Base-by-base conservation (phyloP, 2,888 invertebrate species). In the Podotricha telesiphe region DNA sequence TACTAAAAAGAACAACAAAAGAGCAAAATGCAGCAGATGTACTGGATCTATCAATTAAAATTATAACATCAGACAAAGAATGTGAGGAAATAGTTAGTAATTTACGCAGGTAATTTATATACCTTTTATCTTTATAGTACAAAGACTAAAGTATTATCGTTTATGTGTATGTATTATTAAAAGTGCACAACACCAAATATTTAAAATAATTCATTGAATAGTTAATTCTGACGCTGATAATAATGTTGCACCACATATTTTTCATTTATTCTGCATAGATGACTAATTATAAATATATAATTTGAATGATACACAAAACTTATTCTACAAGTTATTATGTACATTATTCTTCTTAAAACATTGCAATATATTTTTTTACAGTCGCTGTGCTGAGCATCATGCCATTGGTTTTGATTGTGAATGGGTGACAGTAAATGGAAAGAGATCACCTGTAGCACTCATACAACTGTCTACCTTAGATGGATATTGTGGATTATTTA, bases 381-480 rank as follows among this genome's bases (percentile, higher is more conserved):
- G 92, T 69, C 77, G 85, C 68, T 82, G 83, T 79, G 81, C 83
- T 47, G 71, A 80, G 11, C 86, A 93, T 53, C 84, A 84, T 78
- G 94, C 95, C 0, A 80, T 97, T 45, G 97, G 97, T 7, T 95
- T 97, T 80, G 97, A 97, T 81, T 97, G 97, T 83, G 97, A 97
- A 86, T 97, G 97, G 97, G 95, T 96, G 0, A 95, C 95, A 0
- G 87, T 89, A 0, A 91, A 93, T n/a, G 94, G 94, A 0, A 87
- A 84, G 58, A 86, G 94, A 6, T 88, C 93, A 0, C 95, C 95
- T 0, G 94, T 96, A 13, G 95, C 96, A 0, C 81, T 97, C 6
- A 80, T 97, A 2, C 97, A 97, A 84, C 84, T 97, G 1, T 95
- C 96, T 3, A 94, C 96, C 0, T 88, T 88, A 71, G 94, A 95